Evolutionary conservation across 2,888 invertebrate genomes (phyloP).

Genomic region (Callimorpha dominula): DNA sequence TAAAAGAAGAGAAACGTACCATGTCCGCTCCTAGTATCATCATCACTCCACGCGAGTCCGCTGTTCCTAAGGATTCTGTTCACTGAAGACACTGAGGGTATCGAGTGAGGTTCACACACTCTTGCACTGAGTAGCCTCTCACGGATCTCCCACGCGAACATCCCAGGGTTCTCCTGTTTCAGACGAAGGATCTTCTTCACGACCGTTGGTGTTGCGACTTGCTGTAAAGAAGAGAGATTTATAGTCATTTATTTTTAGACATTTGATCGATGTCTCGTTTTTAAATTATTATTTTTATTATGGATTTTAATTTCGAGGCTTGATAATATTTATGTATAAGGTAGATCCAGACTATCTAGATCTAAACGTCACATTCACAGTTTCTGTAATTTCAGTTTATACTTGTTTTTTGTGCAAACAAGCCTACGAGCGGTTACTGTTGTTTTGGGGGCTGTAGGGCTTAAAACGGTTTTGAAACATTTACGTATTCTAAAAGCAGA

Average conservation of each 20-base stretch:
- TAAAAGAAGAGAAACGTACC: conserved; percentile 56
- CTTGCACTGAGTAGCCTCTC: conserved; percentile 95
- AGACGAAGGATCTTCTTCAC: conserved; percentile 97
- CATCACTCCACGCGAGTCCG: conserved; percentile 91
- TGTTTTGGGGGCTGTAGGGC: too few species aligned
- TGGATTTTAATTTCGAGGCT: background rate
- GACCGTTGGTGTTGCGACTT: conserved; percentile 98
- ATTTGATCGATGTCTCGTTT: background rate
- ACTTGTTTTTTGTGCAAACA: too few species aligned
- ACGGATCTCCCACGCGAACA: conserved; percentile 99
- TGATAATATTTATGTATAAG: background rate
- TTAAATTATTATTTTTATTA: too few species aligned
- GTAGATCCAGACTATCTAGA: too few species aligned
- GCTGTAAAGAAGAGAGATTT: conserved; percentile 86
- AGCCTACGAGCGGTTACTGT: too few species aligned
- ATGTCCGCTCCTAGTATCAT: conserved; percentile 77
- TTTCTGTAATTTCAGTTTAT: too few species aligned
- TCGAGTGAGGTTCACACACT: conserved; percentile 95
- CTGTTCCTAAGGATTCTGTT: conserved; percentile 97
- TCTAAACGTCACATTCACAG: too few species aligned
- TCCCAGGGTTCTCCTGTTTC: conserved; percentile 97
- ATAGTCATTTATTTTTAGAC: background rate
- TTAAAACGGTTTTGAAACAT: too few species aligned
- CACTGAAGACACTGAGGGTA: conserved; percentile 97
- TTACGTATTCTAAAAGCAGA: too few species aligned